These are phyloP conservation scores for Tipula lateralis DNA, from an alignment of 2,888 invertebrate genomes.

Conservation along the genomic window DNA sequence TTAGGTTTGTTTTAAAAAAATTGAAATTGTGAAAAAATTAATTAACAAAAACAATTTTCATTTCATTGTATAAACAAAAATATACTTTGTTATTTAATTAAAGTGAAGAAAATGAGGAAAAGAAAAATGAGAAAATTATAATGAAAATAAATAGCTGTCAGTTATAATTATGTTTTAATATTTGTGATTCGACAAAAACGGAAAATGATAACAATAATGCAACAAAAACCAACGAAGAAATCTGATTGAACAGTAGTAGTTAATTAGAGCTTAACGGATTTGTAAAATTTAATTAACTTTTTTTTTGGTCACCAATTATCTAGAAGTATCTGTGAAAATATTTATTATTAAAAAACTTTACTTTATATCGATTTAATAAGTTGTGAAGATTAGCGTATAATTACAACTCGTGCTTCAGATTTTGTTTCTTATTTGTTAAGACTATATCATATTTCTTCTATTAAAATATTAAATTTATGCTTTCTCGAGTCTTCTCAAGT, in stretches of 20 bases:
- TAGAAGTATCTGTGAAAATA: too few species aligned
- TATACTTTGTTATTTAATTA: constrained; percentile 13
- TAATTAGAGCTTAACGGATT: neutral
- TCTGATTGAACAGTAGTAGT: neutral
- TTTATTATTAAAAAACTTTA: too few species aligned
- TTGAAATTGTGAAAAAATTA: neutral
- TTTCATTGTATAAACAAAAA: neutral
- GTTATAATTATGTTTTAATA: constrained; percentile 15
- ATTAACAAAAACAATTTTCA: neutral
- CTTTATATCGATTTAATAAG: too few species aligned
- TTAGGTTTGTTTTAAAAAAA: neutral
- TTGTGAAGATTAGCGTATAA: too few species aligned
- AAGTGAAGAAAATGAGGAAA: neutral
- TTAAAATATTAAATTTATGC: too few species aligned
- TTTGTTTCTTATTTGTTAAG: too few species aligned
- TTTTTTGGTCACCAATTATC: neutral
- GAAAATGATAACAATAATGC: neutral
- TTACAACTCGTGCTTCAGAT: too few species aligned
- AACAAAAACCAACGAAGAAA: neutral
- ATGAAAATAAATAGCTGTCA: constrained; percentile 15
- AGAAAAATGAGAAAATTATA: neutral
- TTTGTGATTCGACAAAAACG: constrained; percentile 4
- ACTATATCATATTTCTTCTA: too few species aligned
- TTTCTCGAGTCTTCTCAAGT: too few species aligned
- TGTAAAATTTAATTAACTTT: neutral